These are phyloP conservation scores for Odontothrips loti DNA, from an alignment of 2,888 invertebrate genomes.

Conservation along the genomic window DNA sequence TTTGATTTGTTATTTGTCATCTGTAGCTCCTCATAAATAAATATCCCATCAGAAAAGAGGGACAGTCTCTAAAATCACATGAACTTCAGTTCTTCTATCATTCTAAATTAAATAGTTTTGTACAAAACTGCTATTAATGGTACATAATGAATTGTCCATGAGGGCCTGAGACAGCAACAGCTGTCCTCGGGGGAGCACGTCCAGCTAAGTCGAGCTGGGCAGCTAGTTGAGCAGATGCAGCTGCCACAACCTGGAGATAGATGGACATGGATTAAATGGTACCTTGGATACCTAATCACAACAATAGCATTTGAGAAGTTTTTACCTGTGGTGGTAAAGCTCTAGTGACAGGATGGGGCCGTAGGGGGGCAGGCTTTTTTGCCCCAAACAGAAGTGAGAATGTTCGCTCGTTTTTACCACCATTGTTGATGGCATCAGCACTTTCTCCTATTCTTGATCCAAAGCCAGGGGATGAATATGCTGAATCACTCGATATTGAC, in stretches of 20 bases:
- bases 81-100: neutral
- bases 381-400: neutral
- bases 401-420: neutral
- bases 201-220: neutral
- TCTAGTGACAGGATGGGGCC: neutral
- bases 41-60: neutral
- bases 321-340: conserved; percentile 13
- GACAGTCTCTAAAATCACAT: neutral
- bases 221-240: neutral
- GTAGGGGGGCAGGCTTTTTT: neutral
- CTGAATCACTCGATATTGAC: neutral
- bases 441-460: neutral
- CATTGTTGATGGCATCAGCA: neutral
- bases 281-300: neutral
- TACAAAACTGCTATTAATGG: neutral
- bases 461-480: neutral
- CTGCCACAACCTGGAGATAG: neutral
- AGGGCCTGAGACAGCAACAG: neutral
- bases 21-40: neutral
- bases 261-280: neutral
- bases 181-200: neutral
- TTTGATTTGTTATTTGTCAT: neutral
- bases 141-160: neutral
- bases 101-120: conserved; percentile 1
- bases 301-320: neutral